Conservation (phyloP, 2,888 invertebrate genomes). For the Andrena haemorrhoa region DNA sequence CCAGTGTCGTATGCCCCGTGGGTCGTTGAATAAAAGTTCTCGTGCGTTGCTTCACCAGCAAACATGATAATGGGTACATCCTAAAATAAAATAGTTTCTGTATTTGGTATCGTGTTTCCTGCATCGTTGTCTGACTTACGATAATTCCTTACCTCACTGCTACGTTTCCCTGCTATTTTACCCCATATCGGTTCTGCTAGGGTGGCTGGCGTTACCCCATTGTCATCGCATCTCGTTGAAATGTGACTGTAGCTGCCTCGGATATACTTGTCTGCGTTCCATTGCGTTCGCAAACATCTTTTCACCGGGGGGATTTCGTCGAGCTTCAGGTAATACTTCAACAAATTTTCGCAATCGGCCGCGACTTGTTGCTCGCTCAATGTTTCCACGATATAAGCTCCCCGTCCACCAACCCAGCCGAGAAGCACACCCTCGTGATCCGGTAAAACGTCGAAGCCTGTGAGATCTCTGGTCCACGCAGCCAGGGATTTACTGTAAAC, state of each 20-base stretch:
- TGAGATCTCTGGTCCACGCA: slow-evolving; percentile 87
- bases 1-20: slow-evolving; percentile 89
- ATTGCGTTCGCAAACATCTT: slow-evolving; percentile 85
- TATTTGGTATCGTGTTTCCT: not conserved
- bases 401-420: slow-evolving; percentile 89
- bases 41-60: slow-evolving; percentile 89
- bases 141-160: slow-evolving; percentile 68
- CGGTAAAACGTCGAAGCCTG: slow-evolving; percentile 88
- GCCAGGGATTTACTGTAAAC: slow-evolving; percentile 70
- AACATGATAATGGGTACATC: slow-evolving; percentile 86
- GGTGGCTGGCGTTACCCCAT: slow-evolving; percentile 81
- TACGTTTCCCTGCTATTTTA: slow-evolving; percentile 64
- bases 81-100: slow-evolving; percentile 71
- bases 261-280: slow-evolving; percentile 87
- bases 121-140: not conserved
- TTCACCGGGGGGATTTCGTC: slow-evolving; percentile 85
- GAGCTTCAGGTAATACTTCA: slow-evolving; percentile 85
- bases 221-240: slow-evolving; percentile 85
- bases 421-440: slow-evolving; percentile 86
- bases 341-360: slow-evolving; percentile 85
- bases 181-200: slow-evolving; percentile 85
- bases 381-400: slow-evolving; percentile 87
- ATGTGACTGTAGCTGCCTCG: slow-evolving; percentile 88
- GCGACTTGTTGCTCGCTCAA: slow-evolving; percentile 86
- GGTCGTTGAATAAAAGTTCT: slow-evolving; percentile 88